Base-by-base conservation (phyloP, 2,113 vertebrate species). In the Semicossyphus pulcher region DNA sequence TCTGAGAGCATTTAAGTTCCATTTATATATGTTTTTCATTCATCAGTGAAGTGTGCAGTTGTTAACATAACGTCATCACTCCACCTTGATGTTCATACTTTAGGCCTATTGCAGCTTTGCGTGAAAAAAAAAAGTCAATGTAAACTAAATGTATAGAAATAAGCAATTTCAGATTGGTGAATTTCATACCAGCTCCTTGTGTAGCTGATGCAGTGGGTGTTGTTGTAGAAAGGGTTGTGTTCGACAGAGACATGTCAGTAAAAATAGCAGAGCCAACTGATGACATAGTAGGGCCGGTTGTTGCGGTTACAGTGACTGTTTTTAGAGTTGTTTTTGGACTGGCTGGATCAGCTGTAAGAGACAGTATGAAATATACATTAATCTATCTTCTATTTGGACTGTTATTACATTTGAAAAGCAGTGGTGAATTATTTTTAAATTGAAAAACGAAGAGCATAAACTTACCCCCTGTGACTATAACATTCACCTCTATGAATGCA, bases 381-480 rank as follows among this genome's bases (percentile, higher is more conserved):
- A 44, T 20, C 0, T 15, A 25, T 12, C 14, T 28, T 16, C 20
- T n/a, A 28, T 21, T 26, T 18, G 39, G 14, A 37, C 2, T 16
- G 16, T 48, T 29, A 7, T 25, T 14, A 45, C 21, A 23, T 21
- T 39, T 53, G 20, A 9, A 8, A 3, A 51, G 4, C 0, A 32
- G 16, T 16, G 10, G 10, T 10, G 18, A 44, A 32, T 32, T 28
- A 18, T 34, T 41, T 71, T 47, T 25, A 0, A n/a, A 59, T 36
- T 5, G n/a, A 12, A 37, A 67, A 63, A 45, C 7, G 1, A 8
- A 44, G 20, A 65, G n/a, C 10, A 23, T 2, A 0, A 25, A 84
- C 78, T 68, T 44, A 87, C 85, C 57, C 2, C 72, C 18, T 10
- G 0, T 20, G 28, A 87, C 61, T 5, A 34, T 4, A 52, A 84